Evolutionary conservation across 2,797 vertebrate species (phyloP), one percentile per base, ranked within the genome.

Genomic region (Epinephelus awoara): DNA sequence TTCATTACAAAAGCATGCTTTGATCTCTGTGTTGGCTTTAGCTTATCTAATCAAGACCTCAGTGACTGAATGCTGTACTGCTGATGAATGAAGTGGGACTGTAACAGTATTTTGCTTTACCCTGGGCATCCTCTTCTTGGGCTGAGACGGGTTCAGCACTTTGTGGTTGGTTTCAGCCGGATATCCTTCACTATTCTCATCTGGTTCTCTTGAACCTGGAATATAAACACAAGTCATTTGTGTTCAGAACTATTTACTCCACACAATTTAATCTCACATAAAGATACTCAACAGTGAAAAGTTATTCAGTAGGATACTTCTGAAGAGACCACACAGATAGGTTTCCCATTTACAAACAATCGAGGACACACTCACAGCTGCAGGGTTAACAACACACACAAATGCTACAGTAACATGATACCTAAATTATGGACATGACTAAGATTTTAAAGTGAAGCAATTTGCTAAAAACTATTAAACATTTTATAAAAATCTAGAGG

Each of bases 41-140:
- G 23, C 3, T 73, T 3, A 77, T 71, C 21, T 62, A 55, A 76
- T 67, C 38, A 46, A 38, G 12, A 21, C 18, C 64, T 64, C 0
- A 70, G 7, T 7, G 27, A 46, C 13, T 47, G n/a, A 46, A 54
- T 0, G 12, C 15, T 49, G 49, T 25, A 18, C 13, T 47, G 7
- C 11, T 49, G 52, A 74, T 59, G 25, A 73, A n/a, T 7, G 67
- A 27, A 21, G 50, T 38, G 18, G 49, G 14, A 21, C 19, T 17
- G 12, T 29, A 17, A 15, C 7, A 0, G 6, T 5, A 2, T 50
- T 14, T 25, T 1, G 18, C 19, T 19, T 66, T 94, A 99, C 98
- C 94, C 97, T 95, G 59, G 98, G 97, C 57, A 95, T 96, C 91
- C 98, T 95, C 87, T 99, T 99, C 82, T 97, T 97, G 57, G 95